Evolutionary conservation across 2,888 invertebrate genomes (phyloP), one percentile per base, ranked within the genome.

Genomic region (Hemithea aestivaria): DNA sequence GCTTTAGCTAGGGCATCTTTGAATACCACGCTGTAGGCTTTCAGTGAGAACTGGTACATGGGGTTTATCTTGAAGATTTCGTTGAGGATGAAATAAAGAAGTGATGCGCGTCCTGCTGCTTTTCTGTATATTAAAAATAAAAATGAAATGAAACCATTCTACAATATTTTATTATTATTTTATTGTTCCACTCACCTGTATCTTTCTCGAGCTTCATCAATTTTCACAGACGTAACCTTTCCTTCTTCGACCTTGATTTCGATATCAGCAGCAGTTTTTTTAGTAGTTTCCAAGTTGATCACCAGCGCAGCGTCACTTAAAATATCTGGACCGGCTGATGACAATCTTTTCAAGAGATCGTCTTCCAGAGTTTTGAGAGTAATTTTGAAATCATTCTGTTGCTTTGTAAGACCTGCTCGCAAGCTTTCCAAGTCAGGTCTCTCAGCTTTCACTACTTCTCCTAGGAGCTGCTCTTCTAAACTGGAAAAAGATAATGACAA

Each of bases 311-410:
- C 93, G 73, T 98, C 97, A 35, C 95, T 95, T 10, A 98, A 81
- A 44, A 98, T 96, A 67, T 98, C 94, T 1, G 96, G 96, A 3
- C 96, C 95, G 2, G 97, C 97, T 2, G 96, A 93, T 0, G 97
- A 95, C 45, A 98, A 74, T 31, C 96, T 90, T 45, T 93, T 93
- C 27, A 98, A 80, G 8, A 98, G 84, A 67, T 96, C 95, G 64
- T 98, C 97, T 87, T 98, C 98, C n/a, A 97, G 88, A 28, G 89
- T 89, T 71, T 97, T 98, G 10, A 98, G 81, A 0, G 94, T 94
- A 40, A 98, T 97, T 81, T 97, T 98, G 69, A 97, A 97, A 65
- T 95, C 94, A 62, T 98, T 98, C 67, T 97, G 97, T 66, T 96
- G 95, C 62, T 95, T 94, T 0, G 97, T 97, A 6, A 98, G 85